Evolutionary conservation across 2,797 vertebrate genomes (phyloP), one percentile per base, ranked within the genome.

Genomic region (Vireo griseus): DNA sequence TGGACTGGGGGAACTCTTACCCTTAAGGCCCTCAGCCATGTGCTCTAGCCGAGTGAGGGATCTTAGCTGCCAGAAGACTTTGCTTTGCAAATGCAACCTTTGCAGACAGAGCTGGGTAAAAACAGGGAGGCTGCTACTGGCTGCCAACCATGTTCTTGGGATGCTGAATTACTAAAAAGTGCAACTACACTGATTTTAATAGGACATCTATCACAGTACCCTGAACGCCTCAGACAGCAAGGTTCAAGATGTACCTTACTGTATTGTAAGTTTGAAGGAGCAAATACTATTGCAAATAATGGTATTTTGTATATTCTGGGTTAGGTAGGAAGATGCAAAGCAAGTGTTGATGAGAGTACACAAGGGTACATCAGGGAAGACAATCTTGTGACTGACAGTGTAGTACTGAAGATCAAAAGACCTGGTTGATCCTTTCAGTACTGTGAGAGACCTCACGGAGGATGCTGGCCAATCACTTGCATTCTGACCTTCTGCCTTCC

Each of bases 191-290:
- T 9, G 8, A 67, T 71, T 75, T 74, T 61, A 78, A 42, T 50
- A 21, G 35, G 44, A 63, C 44, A 51, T 29, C 6, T 37, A 14
- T 29, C 42, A 78, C 16, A 68, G 47, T 11, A 75, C 14, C 35
- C 37, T 33, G 33, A 87, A 86, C 18, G 57, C 55, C 59, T 69
- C 67, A 65, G 66, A 84, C 66, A 50, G 54, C 31, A 92, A 24
- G 51, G 44, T 45, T 72, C 48, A 77, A 62, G 35, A 58, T 42
- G 22, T 35, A n/a, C 5, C 26, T 74, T 19, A 50, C 57, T 33
- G 33, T 24, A 54, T 11, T 29, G 8, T 28, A 93, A 89, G 35
- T 78, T 75, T 68, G 51, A 94, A 94, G 50, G 24, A 94, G 44
- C 42, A 81, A 90, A 83, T 7, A 58, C 47, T 33, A 59, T 63